A percentile compares a stretch with the other conserved stretches of the same genome.
Evolutionary conservation across 2,888 invertebrate species (phyloP).

Genomic region (Pardosa pseudoannulata): DNA sequence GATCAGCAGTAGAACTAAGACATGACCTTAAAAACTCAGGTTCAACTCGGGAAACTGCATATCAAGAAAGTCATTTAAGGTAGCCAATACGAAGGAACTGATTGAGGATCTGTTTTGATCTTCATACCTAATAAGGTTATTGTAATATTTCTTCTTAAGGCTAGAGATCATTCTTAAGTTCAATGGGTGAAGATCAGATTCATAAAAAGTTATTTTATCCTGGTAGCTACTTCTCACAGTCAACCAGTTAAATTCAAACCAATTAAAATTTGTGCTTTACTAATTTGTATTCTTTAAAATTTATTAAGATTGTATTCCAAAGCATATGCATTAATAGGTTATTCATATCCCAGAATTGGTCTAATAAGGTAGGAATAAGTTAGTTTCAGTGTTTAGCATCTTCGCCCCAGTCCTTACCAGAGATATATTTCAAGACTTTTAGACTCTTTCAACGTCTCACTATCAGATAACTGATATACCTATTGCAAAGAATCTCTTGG

Average conservation of each 20-base stretch:
- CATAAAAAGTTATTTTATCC: neutral
- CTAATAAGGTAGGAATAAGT: neutral
- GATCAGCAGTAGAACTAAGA: no score
- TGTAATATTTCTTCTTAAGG: constrained; percentile 7
- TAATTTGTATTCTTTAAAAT: no score
- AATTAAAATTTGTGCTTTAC: constrained; percentile 2
- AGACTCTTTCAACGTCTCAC: neutral
- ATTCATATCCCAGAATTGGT: neutral
- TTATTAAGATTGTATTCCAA: neutral
- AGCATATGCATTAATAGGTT: neutral
- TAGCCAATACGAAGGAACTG: neutral
- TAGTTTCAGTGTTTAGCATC: neutral
- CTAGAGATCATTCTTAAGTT: neutral
- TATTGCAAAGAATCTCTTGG: neutral
- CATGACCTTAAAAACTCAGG: no score
- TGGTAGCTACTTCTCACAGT: neutral
- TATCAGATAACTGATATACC: neutral
- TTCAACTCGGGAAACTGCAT: no score
- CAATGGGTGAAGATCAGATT: neutral
- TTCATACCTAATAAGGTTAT: neutral
- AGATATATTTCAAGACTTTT: constrained; percentile 8
- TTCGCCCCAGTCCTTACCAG: neutral
- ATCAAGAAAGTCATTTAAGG: no score
- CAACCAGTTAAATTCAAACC: no score
- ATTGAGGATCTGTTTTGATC: constrained; percentile 4